Percentiles rank a stretch among this genome's conserved stretches.
Conservation (phyloP, 2,113 vertebrate species). For the Xiphias gladius region DNA sequence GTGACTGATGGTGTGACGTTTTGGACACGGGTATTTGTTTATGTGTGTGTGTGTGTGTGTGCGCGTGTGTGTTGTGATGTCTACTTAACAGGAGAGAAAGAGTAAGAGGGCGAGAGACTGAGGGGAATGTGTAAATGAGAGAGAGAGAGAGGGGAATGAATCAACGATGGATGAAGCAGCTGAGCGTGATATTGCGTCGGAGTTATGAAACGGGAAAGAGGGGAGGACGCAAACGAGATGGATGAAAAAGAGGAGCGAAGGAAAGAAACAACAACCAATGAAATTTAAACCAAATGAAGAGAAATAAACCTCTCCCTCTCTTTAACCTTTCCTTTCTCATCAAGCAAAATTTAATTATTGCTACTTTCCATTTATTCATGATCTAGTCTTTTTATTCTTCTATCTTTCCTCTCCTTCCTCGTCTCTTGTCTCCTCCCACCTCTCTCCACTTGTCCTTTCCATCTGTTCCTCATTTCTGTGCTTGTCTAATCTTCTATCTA, state of each 20-base stretch:
- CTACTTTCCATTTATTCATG: not conserved
- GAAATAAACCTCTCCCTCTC: not conserved
- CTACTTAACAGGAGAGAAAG: not conserved
- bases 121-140: constrained; percentile 24
- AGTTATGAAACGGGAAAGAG: constrained; percentile 44
- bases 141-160: constrained; percentile 2
- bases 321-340: not conserved
- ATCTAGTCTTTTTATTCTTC: not conserved
- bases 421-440: not conserved
- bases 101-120: constrained; percentile 25
- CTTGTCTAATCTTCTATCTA: too few species aligned
- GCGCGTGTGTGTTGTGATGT: not conserved
- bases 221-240: not conserved
- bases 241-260: not conserved
- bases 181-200: constrained; percentile 31
- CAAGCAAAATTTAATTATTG: not conserved
- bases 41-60: not conserved
- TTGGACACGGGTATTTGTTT: not conserved
- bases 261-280: too few species aligned
- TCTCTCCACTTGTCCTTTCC: not conserved
- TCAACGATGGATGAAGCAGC: constrained; percentile 51
- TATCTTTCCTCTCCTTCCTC: not conserved
- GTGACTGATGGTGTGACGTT: not conserved
- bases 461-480: not conserved
- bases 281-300: not conserved